These are phyloP conservation scores for Timandra comae DNA, from an alignment of 2,888 invertebrate genomes.

Conservation along the genomic window DNA sequence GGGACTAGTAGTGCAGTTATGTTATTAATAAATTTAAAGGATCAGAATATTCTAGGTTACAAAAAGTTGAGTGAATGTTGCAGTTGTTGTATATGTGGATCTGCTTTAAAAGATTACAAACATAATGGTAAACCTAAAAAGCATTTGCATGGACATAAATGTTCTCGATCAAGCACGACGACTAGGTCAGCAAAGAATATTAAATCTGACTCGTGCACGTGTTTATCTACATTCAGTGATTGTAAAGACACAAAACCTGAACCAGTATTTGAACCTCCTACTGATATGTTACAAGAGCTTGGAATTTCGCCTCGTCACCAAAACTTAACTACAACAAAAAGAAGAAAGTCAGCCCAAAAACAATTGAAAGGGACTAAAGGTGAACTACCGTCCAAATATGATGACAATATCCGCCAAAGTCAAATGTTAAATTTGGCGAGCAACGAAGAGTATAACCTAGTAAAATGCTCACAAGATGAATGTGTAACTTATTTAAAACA, in stretches of 20 bases:
- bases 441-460: slow-evolving; percentile 21
- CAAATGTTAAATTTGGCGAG: slow-evolving; percentile 20
- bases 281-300: slow-evolving; percentile 5
- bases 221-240: slow-evolving; percentile 29
- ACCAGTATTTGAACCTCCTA: slow-evolving; percentile 6
- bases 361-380: slow-evolving; percentile 4
- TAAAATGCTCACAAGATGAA: too few species aligned
- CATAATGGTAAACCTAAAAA: slow-evolving; percentile 16
- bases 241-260: slow-evolving; percentile 16
- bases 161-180: slow-evolving; percentile 23
- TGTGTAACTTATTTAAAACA: too few species aligned
- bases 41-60: slow-evolving; percentile 29
- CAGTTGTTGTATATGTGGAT: slow-evolving; percentile 43
- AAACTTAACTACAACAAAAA: too few species aligned
- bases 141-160: slow-evolving; percentile 18
- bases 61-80: slow-evolving; percentile 37
- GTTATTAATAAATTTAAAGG: slow-evolving; percentile 36
- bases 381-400: too few species aligned
- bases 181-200: slow-evolving; percentile 35
- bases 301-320: too few species aligned
- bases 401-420: slow-evolving; percentile 23
- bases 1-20: slow-evolving; percentile 30
- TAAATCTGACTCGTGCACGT: slow-evolving; percentile 48
- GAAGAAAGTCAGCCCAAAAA: slow-evolving; percentile 7
- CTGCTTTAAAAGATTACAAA: slow-evolving; percentile 22